Base-by-base conservation (phyloP, 2,113 vertebrate genomes). In the Sylvia atricapilla region DNA sequence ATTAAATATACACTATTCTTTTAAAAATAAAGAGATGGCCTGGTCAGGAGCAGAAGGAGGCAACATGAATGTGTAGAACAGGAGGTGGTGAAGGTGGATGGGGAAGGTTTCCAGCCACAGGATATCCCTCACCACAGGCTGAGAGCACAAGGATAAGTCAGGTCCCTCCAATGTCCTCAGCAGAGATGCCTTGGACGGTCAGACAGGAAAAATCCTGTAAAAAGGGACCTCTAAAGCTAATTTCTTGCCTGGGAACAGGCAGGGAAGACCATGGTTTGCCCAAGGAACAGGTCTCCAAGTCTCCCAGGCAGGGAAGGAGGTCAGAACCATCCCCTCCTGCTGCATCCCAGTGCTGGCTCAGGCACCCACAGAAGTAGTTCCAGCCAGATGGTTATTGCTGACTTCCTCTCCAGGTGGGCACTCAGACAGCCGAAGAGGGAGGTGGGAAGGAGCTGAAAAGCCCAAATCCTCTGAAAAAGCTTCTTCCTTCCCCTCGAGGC, bases 371-470 rank as follows among this genome's bases (percentile, higher is more conserved):
- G 63, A 24, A 46, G 8, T 12, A 30, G 28, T 59, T 77, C 63
- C 67, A 94, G 85, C 33, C 69, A n/a, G 87, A 6, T 68, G 52
- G 41, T 67, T 56, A 25, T 27, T n/a, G 44, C 58, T 50, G 82
- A n/a, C 78, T 89, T 85, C 95, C 92, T 68, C 88, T 49, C 81
- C 86, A 67, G 74, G 63, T 58, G 90, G 82, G 78, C 62, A 56
- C 41, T 89, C 50, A 27, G 69, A 44, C 30, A 91, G 75, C 55
- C 2, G 3, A 79, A 83, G 58, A 90, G 56, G 69, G 81, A 87
- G 94, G 84, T 84, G 55, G 81, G 93, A 95, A 95, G 81, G 74
- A 79, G 82, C 52, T 70, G 52, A 87, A 77, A 90, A 94, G 82
- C 52, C 93, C 56, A 87, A 67, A 87, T 81, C 55, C 60, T 82